These are phyloP conservation scores for Scrobipalpa atriplicella DNA, from an alignment of 2,888 invertebrate genomes.

Conservation along the genomic window DNA sequence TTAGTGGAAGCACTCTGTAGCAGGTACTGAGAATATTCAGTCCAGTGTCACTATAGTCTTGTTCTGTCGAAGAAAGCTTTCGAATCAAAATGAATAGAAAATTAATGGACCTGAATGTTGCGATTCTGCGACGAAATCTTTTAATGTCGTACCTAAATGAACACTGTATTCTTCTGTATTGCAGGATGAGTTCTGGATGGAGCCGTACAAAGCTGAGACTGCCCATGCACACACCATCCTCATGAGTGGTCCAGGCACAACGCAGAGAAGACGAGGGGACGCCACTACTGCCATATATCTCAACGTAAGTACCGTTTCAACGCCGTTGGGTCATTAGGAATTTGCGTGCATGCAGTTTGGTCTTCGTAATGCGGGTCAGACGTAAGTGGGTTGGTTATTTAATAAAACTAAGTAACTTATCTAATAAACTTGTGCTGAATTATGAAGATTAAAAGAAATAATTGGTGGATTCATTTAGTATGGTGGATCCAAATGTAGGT, in stretches of 20 bases:
- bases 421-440: too few species aligned
- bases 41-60: background rate
- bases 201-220: conserved; percentile 66
- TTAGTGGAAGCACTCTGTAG: too few species aligned
- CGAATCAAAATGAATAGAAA: too few species aligned
- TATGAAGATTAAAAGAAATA: too few species aligned
- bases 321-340: too few species aligned
- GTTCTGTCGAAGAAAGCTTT: background rate
- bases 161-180: conserved; percentile 33
- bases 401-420: background rate
- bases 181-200: conserved; percentile 77
- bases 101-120: background rate
- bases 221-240: conserved; percentile 60
- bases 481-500: too few species aligned
- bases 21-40: background rate
- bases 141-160: background rate
- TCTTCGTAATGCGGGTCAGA: background rate
- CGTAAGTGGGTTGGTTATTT: background rate
- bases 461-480: too few species aligned
- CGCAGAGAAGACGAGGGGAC: conserved; percentile 59
- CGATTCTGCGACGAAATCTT: background rate
- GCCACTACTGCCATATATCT: conserved; percentile 74
- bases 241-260: conserved; percentile 63
- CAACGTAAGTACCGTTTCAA: conserved; percentile 55
- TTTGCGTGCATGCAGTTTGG: background rate